Conservation (phyloP, 2,888 invertebrate species). For the Hyposoter dolosus region DNA sequence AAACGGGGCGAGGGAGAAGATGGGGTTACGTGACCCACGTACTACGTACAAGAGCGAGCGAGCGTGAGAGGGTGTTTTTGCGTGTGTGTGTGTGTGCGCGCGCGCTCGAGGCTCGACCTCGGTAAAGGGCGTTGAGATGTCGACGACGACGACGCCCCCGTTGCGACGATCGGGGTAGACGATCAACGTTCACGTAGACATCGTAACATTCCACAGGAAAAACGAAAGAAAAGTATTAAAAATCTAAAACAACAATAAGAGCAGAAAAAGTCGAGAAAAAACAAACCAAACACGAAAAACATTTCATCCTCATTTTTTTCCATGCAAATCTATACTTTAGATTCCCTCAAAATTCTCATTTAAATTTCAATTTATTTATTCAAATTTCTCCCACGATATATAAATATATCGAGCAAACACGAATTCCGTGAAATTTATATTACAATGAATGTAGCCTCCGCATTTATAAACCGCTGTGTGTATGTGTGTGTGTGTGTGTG, state of each 20-base stretch:
- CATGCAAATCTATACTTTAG: neutral
- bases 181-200: constrained; percentile 50
- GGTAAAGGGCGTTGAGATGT: constrained; percentile 69
- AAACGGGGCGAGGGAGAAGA: neutral
- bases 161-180: constrained; percentile 47
- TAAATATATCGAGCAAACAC: neutral
- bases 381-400: neutral
- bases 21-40: constrained; percentile 64
- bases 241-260: neutral
- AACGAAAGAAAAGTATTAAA: constrained; percentile 5
- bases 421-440: constrained; percentile 14
- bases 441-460: neutral
- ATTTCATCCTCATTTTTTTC: constrained; percentile 1
- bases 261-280: constrained; percentile 5
- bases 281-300: neutral
- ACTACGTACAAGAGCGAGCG: constrained; percentile 29
- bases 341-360: neutral
- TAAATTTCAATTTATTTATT: constrained; percentile 16
- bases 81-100: constrained; percentile 17
- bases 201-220: constrained; percentile 48
- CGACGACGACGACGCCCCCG: constrained; percentile 31
- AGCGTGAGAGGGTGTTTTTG: neutral
- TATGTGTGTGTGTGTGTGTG: neutral
- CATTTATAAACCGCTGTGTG: neutral
- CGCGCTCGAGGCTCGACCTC: constrained; percentile 57